Evolutionary conservation across 2,113 vertebrate species (phyloP).

Genomic region (Pampusana beccarii): DNA sequence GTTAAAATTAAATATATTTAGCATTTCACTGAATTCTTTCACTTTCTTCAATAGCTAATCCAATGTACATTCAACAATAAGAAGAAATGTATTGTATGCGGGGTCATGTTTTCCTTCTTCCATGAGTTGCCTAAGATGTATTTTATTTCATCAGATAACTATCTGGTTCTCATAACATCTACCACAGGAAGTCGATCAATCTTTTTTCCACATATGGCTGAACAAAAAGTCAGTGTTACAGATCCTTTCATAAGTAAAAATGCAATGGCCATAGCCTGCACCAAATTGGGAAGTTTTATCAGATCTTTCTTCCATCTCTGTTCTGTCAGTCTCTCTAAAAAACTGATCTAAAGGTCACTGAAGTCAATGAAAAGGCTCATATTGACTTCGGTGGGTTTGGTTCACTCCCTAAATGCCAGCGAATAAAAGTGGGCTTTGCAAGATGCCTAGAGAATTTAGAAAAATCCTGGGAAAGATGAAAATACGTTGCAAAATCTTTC

Average conservation of each 20-base stretch:
- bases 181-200: background rate
- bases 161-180: background rate
- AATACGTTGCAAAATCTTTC: background rate
- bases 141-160: background rate
- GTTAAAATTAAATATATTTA: background rate
- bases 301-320: background rate
- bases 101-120: background rate
- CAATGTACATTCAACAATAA: background rate
- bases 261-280: background rate
- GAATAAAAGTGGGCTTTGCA: constrained; percentile 35
- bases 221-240: background rate
- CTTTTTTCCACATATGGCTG: background rate
- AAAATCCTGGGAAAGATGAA: constrained; percentile 16
- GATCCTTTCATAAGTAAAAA: background rate
- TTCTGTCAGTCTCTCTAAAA: constrained; percentile 4
- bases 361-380: constrained; percentile 55
- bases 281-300: background rate
- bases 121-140: background rate
- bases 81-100: background rate
- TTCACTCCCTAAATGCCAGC: constrained; percentile 26
- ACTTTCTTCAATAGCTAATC: constrained; percentile 6
- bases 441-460: background rate
- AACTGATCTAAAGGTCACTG: constrained; percentile 44
- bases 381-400: constrained; percentile 26
- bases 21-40: background rate